These are phyloP conservation scores for Microtus montanus DNA, from an alignment of 2,113 vertebrate genomes.

Conservation along the genomic window DNA sequence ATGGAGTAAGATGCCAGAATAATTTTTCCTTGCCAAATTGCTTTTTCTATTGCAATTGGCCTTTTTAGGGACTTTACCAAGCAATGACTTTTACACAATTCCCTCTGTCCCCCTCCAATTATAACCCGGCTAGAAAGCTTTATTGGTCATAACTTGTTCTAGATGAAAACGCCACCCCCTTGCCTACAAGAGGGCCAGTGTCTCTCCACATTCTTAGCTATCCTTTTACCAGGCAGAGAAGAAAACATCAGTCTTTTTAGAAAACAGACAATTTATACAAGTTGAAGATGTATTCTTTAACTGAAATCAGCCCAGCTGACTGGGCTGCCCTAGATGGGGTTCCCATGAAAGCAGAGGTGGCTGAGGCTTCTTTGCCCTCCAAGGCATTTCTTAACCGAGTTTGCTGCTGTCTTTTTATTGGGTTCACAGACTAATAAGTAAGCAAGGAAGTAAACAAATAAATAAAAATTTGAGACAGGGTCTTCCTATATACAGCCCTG, in stretches of 20 bases:
- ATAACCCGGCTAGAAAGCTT: conserved; percentile 47
- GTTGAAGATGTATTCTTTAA: background rate
- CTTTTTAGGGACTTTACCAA: conserved; percentile 47
- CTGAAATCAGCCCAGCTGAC: background rate
- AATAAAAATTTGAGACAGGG: background rate
- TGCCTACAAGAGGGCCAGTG: background rate
- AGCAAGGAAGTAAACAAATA: background rate
- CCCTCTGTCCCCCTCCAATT: conserved; percentile 41
- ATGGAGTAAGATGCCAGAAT: conserved; percentile 41
- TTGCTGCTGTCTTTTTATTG: background rate
- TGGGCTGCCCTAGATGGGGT: background rate
- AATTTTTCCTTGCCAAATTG: conserved; percentile 54
- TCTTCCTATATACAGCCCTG: background rate
- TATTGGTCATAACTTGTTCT: conserved; percentile 39
- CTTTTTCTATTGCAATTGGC: conserved; percentile 63
- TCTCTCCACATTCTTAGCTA: background rate
- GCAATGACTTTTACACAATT: conserved; percentile 19
- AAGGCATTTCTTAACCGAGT: background rate
- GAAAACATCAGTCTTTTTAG: background rate
- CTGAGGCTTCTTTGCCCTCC: background rate
- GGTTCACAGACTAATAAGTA: background rate
- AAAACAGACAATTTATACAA: background rate
- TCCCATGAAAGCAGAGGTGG: background rate
- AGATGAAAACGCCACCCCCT: background rate
- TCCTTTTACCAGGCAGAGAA: background rate